phyloP scores from a whole-genome alignment of 1,140 invertebrate species.

The Vanessa tameamea region DNA sequence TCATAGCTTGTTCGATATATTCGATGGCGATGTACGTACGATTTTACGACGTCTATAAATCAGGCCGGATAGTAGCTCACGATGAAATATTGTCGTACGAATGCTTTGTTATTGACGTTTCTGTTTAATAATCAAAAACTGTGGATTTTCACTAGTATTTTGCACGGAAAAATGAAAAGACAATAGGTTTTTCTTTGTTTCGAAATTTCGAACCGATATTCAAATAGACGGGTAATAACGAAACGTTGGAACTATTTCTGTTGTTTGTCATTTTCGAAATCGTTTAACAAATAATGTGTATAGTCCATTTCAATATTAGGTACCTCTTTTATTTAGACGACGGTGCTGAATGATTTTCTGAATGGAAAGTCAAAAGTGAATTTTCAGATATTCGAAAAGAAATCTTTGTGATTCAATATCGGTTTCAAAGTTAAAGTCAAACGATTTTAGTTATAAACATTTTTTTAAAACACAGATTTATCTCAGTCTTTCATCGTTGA shows the following conservation, averaged over 20 bases:
- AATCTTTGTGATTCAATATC: too few species aligned
- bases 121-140: constrained; percentile 15
- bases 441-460: too few species aligned
- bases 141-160: constrained; percentile 9
- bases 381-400: neutral
- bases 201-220: neutral
- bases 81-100: constrained; percentile 35
- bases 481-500: too few species aligned
- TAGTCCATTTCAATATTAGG: constrained; percentile 7
- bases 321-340: neutral
- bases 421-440: too few species aligned
- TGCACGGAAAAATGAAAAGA: constrained; percentile 6
- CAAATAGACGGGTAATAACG: neutral
- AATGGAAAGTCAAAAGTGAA: too few species aligned
- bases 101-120: constrained; percentile 31
- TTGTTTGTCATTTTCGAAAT: constrained; percentile 4
- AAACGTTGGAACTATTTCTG: neutral
- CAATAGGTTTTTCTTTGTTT: constrained; percentile 1
- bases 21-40: constrained; percentile 8
- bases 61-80: constrained; percentile 18
- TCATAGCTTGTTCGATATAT: neutral
- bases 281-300: neutral
- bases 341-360: too few species aligned
- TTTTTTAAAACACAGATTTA: too few species aligned
- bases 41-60: constrained; percentile 38